Evolutionary conservation across 1,140 invertebrate genomes (phyloP).

Genomic region (Temnothorax nylanderi): DNA sequence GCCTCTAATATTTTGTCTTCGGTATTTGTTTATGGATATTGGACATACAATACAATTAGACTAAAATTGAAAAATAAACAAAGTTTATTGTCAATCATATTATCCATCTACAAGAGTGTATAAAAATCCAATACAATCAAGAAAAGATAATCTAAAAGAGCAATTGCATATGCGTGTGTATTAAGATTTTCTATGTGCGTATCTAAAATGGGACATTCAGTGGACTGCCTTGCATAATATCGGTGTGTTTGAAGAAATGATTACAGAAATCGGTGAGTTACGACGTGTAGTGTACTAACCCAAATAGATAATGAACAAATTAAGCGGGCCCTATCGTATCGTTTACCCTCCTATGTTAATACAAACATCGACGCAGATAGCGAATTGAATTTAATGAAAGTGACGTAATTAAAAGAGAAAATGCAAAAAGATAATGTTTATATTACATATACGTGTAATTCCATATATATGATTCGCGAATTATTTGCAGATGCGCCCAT

Average conservation of each 20-base stretch:
- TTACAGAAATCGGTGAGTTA: conserved; percentile 41
- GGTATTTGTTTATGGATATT: not conserved
- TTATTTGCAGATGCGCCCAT: not conserved
- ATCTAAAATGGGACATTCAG: conserved; percentile 22
- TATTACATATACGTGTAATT: not conserved
- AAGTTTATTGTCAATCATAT: not conserved
- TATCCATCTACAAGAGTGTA: not conserved
- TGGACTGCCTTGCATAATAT: conserved; percentile 30
- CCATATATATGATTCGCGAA: not conserved
- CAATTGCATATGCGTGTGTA: not conserved
- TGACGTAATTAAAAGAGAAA: conserved; percentile 10
- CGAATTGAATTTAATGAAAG: conserved; percentile 48
- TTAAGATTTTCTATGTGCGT: not conserved
- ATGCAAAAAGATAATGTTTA: not conserved
- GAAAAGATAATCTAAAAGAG: not conserved
- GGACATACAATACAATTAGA: not conserved
- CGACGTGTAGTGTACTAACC: conserved; percentile 71
- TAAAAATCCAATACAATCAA: not conserved
- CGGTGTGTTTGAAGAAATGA: conserved; percentile 26
- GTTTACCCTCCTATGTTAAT: conserved; percentile 9
- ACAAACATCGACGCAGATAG: conserved; percentile 50
- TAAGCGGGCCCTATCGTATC: conserved; percentile 68
- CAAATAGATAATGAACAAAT: conserved; percentile 81
- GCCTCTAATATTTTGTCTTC: not conserved
- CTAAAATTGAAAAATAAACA: not conserved